A percentile compares a stretch with the other conserved stretches of the same genome.
Conservation (phyloP, 1,140 invertebrate species). For the Protaetia brevitarsis region DNA sequence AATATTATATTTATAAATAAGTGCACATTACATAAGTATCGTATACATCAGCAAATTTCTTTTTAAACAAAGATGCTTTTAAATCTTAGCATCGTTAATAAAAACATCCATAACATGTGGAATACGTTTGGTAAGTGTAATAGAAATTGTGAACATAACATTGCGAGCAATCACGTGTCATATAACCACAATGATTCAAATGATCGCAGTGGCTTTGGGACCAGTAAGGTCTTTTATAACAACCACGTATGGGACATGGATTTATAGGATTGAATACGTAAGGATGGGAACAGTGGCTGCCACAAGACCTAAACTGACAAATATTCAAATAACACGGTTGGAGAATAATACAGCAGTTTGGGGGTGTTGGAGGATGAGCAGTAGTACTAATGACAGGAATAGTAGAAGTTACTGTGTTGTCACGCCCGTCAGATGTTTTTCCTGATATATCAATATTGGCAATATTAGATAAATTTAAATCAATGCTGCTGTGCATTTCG, state of each 20-base stretch:
- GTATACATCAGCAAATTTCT: too few species aligned
- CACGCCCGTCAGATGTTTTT: neutral
- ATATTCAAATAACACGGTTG: constrained; percentile 2
- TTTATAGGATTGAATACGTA: neutral
- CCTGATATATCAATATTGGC: neutral
- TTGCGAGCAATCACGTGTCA: constrained; percentile 2
- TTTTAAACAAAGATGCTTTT: too few species aligned
- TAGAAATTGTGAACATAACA: too few species aligned
- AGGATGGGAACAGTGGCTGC: neutral
- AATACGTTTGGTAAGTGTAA: too few species aligned
- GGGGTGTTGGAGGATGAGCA: neutral
- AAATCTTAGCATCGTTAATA: too few species aligned
- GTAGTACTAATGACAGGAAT: neutral
- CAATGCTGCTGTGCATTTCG: neutral
- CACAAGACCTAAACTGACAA: neutral
- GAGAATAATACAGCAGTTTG: neutral
- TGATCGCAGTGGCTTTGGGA: neutral
- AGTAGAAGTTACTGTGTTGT: neutral
- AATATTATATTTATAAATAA: too few species aligned
- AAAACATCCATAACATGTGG: too few species aligned
- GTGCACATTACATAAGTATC: too few species aligned
- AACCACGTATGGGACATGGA: constrained; percentile 1
- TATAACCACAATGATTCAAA: neutral
- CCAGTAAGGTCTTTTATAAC: neutral
- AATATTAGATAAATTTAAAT: neutral